Conservation (phyloP, 1,140 invertebrate species). For the Ladona fulva region DNA sequence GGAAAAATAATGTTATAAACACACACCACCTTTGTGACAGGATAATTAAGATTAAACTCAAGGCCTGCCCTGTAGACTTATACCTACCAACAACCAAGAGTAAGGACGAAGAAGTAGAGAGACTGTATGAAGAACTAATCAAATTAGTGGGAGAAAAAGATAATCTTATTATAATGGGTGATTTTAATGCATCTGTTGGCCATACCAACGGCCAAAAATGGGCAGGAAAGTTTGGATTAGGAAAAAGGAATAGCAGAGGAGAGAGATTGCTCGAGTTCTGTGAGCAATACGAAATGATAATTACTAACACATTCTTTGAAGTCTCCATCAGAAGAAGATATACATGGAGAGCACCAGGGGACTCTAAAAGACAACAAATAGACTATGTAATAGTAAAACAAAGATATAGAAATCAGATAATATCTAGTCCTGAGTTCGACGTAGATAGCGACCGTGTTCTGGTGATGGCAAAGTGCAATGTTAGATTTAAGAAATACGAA, state of each 20-base stretch:
- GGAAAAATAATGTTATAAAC: conserved; percentile 17
- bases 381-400: no score
- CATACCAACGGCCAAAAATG: background rate
- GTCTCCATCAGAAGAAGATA: no score
- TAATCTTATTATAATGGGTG: background rate
- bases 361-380: no score
- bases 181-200: background rate
- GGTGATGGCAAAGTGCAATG: background rate
- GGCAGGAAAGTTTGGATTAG: background rate
- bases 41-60: conserved; percentile 16
- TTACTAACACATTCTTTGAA: no score
- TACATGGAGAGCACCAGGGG: no score
- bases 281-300: no score
- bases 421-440: background rate
- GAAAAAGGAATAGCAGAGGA: background rate
- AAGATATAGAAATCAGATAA: no score
- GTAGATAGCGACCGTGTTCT: background rate
- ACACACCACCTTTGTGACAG: conserved; percentile 15
- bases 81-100: conserved; percentile 18
- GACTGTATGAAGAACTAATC: background rate
- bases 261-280: no score
- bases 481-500: no score
- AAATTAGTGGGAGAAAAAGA: background rate
- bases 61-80: conserved; percentile 7
- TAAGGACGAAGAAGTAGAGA: background rate